These are phyloP conservation scores for Tamias sibiricus DNA, from an alignment of 2,113 vertebrate genomes.

Conservation along the genomic window DNA sequence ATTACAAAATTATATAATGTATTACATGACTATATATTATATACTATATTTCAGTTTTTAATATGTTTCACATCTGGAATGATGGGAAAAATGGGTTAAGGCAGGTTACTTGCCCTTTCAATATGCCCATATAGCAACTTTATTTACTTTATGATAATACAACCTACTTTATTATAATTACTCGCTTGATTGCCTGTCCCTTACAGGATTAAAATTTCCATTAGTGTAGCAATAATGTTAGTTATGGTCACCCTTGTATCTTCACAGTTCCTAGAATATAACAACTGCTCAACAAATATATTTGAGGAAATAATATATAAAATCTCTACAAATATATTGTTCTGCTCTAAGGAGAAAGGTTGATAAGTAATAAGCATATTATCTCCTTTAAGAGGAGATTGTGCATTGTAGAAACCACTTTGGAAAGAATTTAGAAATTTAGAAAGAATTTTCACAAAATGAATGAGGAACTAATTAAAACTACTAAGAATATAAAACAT, in stretches of 20 bases:
- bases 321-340: not conserved
- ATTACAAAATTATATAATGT: too few species aligned
- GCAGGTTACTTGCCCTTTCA: not conserved
- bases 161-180: not conserved
- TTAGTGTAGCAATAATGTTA: not conserved
- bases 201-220: not conserved
- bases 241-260: not conserved
- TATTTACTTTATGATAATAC: not conserved
- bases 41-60: too few species aligned
- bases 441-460: not conserved
- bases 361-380: not conserved
- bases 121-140: not conserved
- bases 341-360: not conserved
- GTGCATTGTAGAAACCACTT: not conserved
- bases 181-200: not conserved
- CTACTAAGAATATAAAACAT: not conserved
- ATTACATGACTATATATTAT: too few species aligned
- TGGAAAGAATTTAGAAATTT: conserved; percentile 14
- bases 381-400: not conserved
- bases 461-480: not conserved
- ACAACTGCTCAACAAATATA: not conserved
- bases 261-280: not conserved
- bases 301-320: not conserved
- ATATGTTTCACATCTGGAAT: too few species aligned
- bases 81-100: not conserved